phyloP scores from a whole-genome alignment of 2,113 vertebrate species.

The Antidorcas marsupialis region DNA sequence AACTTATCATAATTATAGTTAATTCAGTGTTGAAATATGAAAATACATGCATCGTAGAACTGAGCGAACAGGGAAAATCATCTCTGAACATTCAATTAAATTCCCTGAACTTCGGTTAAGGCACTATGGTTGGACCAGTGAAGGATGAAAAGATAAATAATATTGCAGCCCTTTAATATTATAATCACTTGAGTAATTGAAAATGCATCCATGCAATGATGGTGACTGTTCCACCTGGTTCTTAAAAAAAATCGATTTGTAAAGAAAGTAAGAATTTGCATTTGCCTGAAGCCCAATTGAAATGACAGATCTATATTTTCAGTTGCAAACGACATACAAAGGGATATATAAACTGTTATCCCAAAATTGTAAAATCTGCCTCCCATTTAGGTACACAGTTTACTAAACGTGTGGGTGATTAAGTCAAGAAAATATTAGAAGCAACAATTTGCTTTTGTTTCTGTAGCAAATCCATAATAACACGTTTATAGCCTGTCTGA shows the following conservation, averaged over 20 bases:
- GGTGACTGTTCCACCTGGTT: not conserved
- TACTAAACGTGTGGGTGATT: conserved; percentile 66
- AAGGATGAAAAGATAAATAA: conserved; percentile 12
- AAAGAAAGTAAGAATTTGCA: conserved; percentile 3
- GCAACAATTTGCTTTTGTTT: conserved; percentile 51
- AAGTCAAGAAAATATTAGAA: conserved; percentile 55
- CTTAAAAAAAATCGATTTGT: not conserved
- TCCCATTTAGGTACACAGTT: conserved; percentile 41
- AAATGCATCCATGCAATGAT: not conserved
- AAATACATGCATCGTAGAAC: not conserved
- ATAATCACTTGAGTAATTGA: conserved; percentile 14
- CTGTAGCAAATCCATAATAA: conserved; percentile 47
- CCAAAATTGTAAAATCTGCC: conserved; percentile 43
- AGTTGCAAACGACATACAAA: not conserved
- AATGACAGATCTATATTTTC: not conserved
- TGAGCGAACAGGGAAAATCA: not conserved
- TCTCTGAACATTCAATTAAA: not conserved
- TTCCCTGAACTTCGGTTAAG: not conserved
- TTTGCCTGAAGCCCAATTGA: conserved; percentile 2
- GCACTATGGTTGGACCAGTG: not conserved
- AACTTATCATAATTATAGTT: not conserved
- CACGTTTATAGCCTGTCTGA: conserved; percentile 57
- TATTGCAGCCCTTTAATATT: not conserved
- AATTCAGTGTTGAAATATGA: not conserved
- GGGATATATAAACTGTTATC: conserved; percentile 19